A percentile compares a stretch with the other conserved stretches of the same genome.
phyloP scores from a whole-genome alignment of 2,797 vertebrate genomes.

The Micropoecilia bifurca region DNA sequence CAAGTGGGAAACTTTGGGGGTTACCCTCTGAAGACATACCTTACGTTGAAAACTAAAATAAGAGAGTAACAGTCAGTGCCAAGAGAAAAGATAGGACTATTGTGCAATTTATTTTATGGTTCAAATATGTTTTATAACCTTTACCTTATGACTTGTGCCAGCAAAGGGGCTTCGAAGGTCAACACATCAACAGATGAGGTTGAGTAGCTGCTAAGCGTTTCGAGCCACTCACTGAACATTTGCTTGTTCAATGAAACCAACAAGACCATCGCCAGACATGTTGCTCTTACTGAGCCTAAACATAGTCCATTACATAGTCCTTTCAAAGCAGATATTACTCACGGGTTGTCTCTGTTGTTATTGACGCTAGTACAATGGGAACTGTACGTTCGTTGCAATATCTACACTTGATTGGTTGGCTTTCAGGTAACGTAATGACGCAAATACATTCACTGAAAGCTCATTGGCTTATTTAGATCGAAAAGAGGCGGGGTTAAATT shows the following conservation, averaged over 20 bases:
- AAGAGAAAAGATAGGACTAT: not conserved
- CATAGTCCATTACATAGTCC: rapidly evolving
- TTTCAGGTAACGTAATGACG: not conserved
- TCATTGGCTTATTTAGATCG: slow-evolving; percentile 33
- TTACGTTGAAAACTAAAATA: slow-evolving; percentile 2
- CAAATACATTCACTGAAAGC: rapidly evolving
- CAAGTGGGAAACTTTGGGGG: slow-evolving; percentile 39
- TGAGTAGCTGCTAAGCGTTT: slow-evolving; percentile 19
- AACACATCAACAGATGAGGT: slow-evolving; percentile 43
- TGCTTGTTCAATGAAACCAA: not conserved
- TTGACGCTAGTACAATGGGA: slow-evolving; percentile 29
- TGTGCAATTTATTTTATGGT: not conserved
- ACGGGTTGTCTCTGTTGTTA: slow-evolving; percentile 23
- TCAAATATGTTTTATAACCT: not conserved
- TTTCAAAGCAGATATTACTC: slow-evolving; percentile 24
- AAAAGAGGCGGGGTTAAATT: slow-evolving; percentile 16
- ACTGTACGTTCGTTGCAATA: not conserved
- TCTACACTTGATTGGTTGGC: slow-evolving; percentile 52
- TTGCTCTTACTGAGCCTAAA: not conserved
- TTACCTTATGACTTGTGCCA: not conserved
- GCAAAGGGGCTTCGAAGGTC: slow-evolving; percentile 25
- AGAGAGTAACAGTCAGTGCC: not conserved
- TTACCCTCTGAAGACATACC: slow-evolving; percentile 63
- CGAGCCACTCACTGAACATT: not conserved
- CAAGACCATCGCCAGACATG: not conserved